A percentile compares a stretch with the other conserved stretches of the same genome.
Evolutionary conservation across 2,113 vertebrate genomes (phyloP).

Genomic region (Vulpes vulpes): DNA sequence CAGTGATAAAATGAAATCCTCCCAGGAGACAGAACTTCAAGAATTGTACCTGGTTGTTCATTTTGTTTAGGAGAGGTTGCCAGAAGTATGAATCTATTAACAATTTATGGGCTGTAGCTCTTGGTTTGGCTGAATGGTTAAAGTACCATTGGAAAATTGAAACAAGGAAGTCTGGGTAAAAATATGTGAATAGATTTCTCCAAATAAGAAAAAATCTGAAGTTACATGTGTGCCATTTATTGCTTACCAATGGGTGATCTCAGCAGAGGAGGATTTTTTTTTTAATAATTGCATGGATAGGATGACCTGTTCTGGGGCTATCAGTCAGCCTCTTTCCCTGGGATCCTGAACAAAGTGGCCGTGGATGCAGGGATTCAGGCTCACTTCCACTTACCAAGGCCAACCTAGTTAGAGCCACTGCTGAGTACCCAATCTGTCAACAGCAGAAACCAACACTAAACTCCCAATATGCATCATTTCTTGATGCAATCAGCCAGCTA

Average conservation of each 20-base stretch:
- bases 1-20: not conserved
- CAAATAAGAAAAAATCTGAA: not conserved
- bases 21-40: not conserved
- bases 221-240: not conserved
- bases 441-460: not conserved
- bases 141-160: not conserved
- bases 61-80: not conserved
- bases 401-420: not conserved
- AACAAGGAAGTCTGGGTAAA: not conserved
- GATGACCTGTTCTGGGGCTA: not conserved
- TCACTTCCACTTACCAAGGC: not conserved
- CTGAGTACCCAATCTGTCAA: not conserved
- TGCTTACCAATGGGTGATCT: not conserved
- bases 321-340: not conserved
- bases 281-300: not conserved
- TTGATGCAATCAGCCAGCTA: not conserved
- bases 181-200: not conserved
- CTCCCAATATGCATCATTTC: not conserved
- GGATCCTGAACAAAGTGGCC: not conserved
- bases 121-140: not conserved
- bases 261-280: not conserved
- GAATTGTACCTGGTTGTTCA: not conserved
- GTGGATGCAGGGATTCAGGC: not conserved
- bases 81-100: not conserved
- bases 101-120: not conserved